Conservation (phyloP, 2,113 vertebrate species). For the Glaucidium brasilianum region DNA sequence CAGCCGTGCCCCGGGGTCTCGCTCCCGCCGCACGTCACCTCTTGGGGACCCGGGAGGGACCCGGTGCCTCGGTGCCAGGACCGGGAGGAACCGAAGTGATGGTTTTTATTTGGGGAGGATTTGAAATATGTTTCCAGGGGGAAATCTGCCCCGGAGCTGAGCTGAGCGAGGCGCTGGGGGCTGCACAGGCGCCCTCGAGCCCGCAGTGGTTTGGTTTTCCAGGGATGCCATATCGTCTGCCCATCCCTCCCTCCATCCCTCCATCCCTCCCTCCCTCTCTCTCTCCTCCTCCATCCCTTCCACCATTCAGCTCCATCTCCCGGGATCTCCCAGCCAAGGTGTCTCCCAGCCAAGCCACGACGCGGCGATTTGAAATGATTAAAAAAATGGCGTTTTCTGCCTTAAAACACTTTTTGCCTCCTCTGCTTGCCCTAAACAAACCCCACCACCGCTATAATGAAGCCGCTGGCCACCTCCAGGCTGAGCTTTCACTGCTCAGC, state of each 20-base stretch:
- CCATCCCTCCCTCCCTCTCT: background rate
- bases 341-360: background rate
- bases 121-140: background rate
- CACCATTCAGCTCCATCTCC: background rate
- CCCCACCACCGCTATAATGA: accelerated
- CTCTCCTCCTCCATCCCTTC: too few relatives aligned
- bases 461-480: background rate
- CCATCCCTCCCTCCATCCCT: background rate
- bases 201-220: background rate
- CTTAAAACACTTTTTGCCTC: background rate
- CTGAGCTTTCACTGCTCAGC: background rate
- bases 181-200: background rate
- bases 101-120: background rate
- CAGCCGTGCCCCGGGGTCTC: background rate
- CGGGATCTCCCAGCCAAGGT: background rate
- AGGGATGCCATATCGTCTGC: accelerated
- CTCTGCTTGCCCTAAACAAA: background rate
- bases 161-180: too few relatives aligned
- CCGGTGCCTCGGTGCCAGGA: accelerated
- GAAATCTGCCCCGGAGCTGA: background rate
- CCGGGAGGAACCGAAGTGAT: accelerated
- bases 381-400: background rate
- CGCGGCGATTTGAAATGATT: background rate
- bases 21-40: accelerated
- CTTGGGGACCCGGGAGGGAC: background rate